Base-by-base conservation (phyloP, 2,888 invertebrate species). In the Strigamia transsilvanica region DNA sequence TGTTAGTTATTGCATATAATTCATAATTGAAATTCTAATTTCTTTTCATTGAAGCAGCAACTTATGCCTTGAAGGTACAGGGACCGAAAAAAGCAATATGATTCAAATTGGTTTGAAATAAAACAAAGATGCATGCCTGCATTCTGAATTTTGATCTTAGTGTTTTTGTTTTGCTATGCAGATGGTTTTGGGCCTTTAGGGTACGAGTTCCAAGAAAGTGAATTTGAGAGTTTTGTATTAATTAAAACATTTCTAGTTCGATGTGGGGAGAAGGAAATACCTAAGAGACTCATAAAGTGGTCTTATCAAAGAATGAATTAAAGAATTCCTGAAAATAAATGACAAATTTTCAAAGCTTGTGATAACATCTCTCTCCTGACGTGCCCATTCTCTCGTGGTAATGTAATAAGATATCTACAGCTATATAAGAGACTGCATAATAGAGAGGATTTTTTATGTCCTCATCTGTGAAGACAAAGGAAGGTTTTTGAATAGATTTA, bases 231-330 rank as follows among this genome's bases (percentile, higher is more conserved):
- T 73, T 73, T 73, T 73, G 73, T 73, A 73, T 73, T 73, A 73
- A 73, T 73, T 73, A 73, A 73, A 73, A 73, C 73, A 73, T 73
- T 73, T 73, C 27, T 73, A 32, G 27, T 73, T 2, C 13, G 32
- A 73, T 73, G 27, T 32, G 73, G 73, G 73, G 73, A 73, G 73
- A 73, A n/a, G 73, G 73, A 32, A 73, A 73, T 73, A 73, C 73
- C 73, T 73, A 10, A n/a, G 73, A 73, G 73, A 73, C 73, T 73
- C 73, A 73, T 73, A 73, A 73, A 73, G 73, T 73, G 73, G 73
- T 73, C 73, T 73, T 73, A 73, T 73, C 73, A 73, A 73, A 73
- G 73, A 73, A 73, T 73, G 73, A 73, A 73, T 73, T 73, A 73
- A 73, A 73, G 73, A 73, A 73, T 73, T 73, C 73, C 32, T 73